Base-by-base conservation (phyloP, 1,140 invertebrate species). In the Drosophila funebris region DNA sequence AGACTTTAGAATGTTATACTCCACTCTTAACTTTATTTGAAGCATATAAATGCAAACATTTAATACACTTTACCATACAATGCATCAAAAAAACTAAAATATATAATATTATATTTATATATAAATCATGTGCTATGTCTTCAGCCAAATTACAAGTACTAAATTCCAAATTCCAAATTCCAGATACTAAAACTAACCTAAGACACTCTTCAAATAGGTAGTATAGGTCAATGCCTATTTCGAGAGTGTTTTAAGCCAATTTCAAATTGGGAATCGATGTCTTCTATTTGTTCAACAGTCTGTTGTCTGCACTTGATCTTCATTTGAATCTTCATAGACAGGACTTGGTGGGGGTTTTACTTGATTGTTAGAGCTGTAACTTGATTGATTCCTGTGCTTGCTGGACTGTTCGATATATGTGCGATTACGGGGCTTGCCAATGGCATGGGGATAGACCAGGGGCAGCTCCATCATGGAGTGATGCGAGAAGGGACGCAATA, bases 41-140 rank as follows among this genome's bases (percentile, higher is more conserved):
- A 29, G 9, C 7, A 60, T 18, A 22, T 22, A 41, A 60, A 24
- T 16, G n/a, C 29, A 36, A 61, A 39, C 60, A 62, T 29, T 18
- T 39, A 50, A n/a, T 16, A 37, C 53, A 18, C 16, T 22, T 33
- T 33, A 22, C 29, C 39, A 1, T 7, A 44, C 39, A 64, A n/a
- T 0, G 27, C 18, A 44, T 44, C 14, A 61, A 8, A 56, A 53
- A 50, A n/a, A n/a, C n/a, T n/a, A n/a, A n/a, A n/a, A n/a, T n/a
- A n/a, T n/a, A n/a, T n/a, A n/a, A n/a, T n/a, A n/a, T n/a, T n/a
- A n/a, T n/a, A n/a, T n/a, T n/a, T n/a, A 62, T 50, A 62, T 43
- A 39, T 33, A 39, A 44, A 14, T 16, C 13, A 22, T 20, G 31
- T 11, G 14, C 20, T 1, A 1, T 13, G 4, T 16, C 22, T 16